Evolutionary conservation across 2,888 invertebrate species (phyloP), one percentile per base, ranked within the genome.

Genomic region (Lasius platythorax): DNA sequence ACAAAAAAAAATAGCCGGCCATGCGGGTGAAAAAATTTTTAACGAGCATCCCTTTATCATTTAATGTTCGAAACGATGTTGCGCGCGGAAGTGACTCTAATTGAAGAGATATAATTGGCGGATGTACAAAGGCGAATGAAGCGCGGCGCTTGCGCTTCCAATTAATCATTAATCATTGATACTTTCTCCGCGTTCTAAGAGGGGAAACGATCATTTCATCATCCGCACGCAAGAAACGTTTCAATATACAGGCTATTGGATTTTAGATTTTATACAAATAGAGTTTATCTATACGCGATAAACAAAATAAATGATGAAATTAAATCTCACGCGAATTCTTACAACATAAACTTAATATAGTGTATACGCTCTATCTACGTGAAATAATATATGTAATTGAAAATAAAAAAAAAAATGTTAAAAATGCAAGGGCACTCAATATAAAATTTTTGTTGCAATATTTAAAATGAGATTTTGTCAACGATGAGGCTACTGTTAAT

Each of bases 141-240:
- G 5, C 43, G n/a, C 73, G 23, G 23, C 58, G n/a, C 46, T 23
- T 50, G 46, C 75, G 66, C 37, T 37, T 53, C 33, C 50, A 66
- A 76, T 76, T 76, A 63, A 75, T 75, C 75, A 75, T 15, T 75
- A 53, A n/a, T 37, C 28, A 66, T 76, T 76, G 50, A 66, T 76
- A 37, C n/a, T n/a, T 61, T 66, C 23, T 46, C 18, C 33, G 12
- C 3, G 8, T 76, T 76, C 53, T 76, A 37, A 66, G 33, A 37
- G 18, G 23, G 12, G 3, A 37, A 64, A 64, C 11, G 15, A 12
- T 23, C 23, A 23, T 37, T 75, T 46, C 15, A 50, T 75, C 50
- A 64, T 28, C 33, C 46, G 33, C 28, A 11, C 28, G 33, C 30
- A 33, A 63, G 75, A 74, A 75, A 75, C 15, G 37, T 75, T 75